A percentile compares a stretch with the other conserved stretches of the same genome.
Conservation (phyloP, 2,888 invertebrate species). For the Glomeris marginata region DNA sequence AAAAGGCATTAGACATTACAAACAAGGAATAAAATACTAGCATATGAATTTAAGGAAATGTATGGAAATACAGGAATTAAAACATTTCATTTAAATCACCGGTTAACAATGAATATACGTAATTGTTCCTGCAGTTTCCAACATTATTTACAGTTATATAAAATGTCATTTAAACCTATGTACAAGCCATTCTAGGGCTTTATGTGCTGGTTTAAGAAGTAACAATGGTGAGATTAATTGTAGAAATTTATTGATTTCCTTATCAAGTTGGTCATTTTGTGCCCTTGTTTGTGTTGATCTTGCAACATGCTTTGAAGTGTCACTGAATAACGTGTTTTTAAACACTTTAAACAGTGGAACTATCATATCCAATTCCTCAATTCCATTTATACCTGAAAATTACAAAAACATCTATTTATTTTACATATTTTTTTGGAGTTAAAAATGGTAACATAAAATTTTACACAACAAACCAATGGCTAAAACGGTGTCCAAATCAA, state of each 20-base stretch:
- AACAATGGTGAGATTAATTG: conserved; percentile 72
- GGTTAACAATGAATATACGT: too few species aligned
- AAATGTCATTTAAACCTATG: conserved; percentile 45
- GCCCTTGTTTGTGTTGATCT: conserved; percentile 58
- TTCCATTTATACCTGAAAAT: conserved; percentile 56
- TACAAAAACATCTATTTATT: conserved; percentile 1
- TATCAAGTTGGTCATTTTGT: conserved; percentile 59
- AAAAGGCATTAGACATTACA: too few species aligned
- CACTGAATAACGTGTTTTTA: conserved; percentile 57
- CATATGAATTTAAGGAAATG: too few species aligned
- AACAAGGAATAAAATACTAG: not conserved
- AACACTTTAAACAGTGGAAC: conserved; percentile 58
- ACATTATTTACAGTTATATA: too few species aligned
- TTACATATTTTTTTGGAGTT: too few species aligned
- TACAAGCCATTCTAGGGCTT: conserved; percentile 90
- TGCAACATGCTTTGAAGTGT: conserved; percentile 59
- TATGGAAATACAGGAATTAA: too few species aligned
- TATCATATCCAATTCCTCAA: conserved; percentile 61
- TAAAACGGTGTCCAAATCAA: conserved; percentile 68
- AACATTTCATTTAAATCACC: too few species aligned
- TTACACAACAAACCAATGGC: conserved; percentile 48
- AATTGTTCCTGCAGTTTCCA: too few species aligned
- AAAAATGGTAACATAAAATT: too few species aligned
- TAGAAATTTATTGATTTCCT: conserved; percentile 60
- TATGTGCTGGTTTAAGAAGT: conserved; percentile 64